Percentiles rank a stretch among this genome's conserved stretches.
phyloP scores from a whole-genome alignment of 1,140 invertebrate genomes.

The Globodera rostochiensis region DNA sequence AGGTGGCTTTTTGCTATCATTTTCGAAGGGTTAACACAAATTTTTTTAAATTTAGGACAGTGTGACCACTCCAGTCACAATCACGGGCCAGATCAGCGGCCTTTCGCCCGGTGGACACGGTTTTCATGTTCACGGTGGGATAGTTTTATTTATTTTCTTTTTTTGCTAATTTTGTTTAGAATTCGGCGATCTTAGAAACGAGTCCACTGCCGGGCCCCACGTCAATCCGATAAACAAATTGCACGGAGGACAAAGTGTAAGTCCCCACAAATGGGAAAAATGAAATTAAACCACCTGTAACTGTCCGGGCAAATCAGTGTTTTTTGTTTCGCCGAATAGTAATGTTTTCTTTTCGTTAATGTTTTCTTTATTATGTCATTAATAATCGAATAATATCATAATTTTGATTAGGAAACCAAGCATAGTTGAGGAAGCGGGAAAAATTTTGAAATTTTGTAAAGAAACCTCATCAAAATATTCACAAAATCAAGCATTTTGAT shows the following conservation, averaged over 20 bases:
- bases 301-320: neutral
- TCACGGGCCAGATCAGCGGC: constrained; percentile 76
- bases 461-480: no score
- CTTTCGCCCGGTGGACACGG: constrained; percentile 79
- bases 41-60: constrained; percentile 33
- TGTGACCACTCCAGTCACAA: constrained; percentile 40
- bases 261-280: neutral
- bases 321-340: constrained; percentile 67
- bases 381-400: no score
- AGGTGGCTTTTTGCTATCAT: neutral
- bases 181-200: constrained; percentile 87
- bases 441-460: no score
- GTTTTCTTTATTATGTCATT: no score
- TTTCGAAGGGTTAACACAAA: neutral
- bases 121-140: constrained; percentile 83
- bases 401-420: no score
- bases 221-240: constrained; percentile 85
- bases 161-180: neutral
- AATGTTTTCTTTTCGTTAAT: constrained; percentile 44
- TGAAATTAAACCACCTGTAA: constrained; percentile 1
- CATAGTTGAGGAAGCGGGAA: no score
- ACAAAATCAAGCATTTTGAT: no score
- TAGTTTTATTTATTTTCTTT: neutral
- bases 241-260: constrained; percentile 79
- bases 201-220: constrained; percentile 90